Conservation (phyloP, 1,140 invertebrate genomes). For the Hyphantria cunea region DNA sequence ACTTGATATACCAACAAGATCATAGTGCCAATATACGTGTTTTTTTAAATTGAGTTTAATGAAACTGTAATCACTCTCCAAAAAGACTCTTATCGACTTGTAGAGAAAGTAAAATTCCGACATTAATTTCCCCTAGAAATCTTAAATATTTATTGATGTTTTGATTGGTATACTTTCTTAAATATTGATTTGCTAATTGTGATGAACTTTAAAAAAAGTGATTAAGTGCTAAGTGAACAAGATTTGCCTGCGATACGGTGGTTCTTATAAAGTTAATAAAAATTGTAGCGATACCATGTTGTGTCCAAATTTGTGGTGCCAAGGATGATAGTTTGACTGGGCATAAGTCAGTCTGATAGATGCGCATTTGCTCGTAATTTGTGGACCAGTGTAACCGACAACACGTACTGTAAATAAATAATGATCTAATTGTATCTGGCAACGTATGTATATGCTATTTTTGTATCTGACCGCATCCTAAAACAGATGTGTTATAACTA, state of each 20-base stretch:
- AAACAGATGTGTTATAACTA: conserved; percentile 10
- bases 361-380: conserved; percentile 44
- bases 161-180: conserved; percentile 40
- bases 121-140: conserved; percentile 36
- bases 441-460: conserved; percentile 71
- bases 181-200: background rate
- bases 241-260: too few relatives aligned
- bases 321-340: conserved; percentile 52
- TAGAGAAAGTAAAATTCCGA: conserved; percentile 55
- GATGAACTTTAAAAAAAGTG: too few relatives aligned
- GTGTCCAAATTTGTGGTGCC: conserved; percentile 50
- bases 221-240: too few relatives aligned
- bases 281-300: conserved; percentile 17
- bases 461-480: conserved; percentile 48
- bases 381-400: conserved; percentile 48
- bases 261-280: background rate
- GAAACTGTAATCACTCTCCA: conserved; percentile 24
- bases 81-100: conserved; percentile 31
- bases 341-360: conserved; percentile 42
- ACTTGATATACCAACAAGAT: background rate
- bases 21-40: conserved; percentile 5
- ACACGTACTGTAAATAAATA: conserved; percentile 74
- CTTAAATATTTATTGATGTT: conserved; percentile 44
- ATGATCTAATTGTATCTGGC: conserved; percentile 76
- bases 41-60: conserved; percentile 5